Base-by-base conservation (phyloP, 2,113 vertebrate genomes). In the Terrapene triunguis region DNA sequence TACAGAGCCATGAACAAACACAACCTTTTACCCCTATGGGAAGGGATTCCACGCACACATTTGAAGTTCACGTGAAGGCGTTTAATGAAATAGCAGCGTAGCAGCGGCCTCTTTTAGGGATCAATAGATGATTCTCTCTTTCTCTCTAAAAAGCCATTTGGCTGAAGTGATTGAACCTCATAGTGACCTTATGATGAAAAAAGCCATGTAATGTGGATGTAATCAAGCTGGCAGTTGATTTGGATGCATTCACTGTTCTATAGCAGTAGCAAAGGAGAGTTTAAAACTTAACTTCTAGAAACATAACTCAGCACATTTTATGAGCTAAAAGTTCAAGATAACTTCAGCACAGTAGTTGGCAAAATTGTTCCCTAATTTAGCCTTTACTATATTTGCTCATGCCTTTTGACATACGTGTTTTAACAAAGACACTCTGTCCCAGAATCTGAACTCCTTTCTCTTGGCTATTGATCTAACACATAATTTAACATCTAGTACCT, bases 161-260 rank as follows among this genome's bases (percentile, higher is more conserved):
- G 76, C 83, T 54, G 9, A 50, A 74, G 89, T 29, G 84, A 94
- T n/a, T 3, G 4, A 90, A 25, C 78, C 80, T 95, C 35, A 7
- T 51, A 76, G 9, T 82, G 93, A 85, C 85, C 91, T 80, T 0
- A 32, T 44, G 87, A 83, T 87, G 76, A 89, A n/a, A 54, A 82
- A 53, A 54, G 4, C 12, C 48, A 48, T 91, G 86, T 42, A 69
- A 89, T 0, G 1, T 69, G 57, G 53, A 24, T 35, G 35, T 42
- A 76, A 97, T 87, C 54, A 76, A 13, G 22, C 22, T 9, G 57
- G 25, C 76, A 82, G 84, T 19, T 90, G 82, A 83, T 91, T 42
- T 42, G 89, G 87, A 47, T 84, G 89, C 85, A 88, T 53, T 89
- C 91, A 27, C n/a, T 93, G 27, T 55, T 84, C 42, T 42, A 13